phyloP scores from a whole-genome alignment of 2,888 invertebrate species.

The Gasteruption jaculator region DNA sequence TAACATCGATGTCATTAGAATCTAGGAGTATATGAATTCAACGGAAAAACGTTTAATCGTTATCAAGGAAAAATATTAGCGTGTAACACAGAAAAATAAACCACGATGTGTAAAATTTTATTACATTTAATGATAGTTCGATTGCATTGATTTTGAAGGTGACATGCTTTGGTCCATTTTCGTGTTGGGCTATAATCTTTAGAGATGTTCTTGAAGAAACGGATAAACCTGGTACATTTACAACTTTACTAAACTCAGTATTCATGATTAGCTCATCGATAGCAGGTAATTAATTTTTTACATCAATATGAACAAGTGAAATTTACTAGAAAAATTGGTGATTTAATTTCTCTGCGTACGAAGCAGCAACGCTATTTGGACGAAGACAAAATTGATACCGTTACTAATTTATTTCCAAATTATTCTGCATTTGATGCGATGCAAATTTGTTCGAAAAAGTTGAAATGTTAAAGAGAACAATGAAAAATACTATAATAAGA shows the following conservation, averaged over 20 bases:
- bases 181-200: slow-evolving; percentile 68
- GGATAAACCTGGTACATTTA: slow-evolving; percentile 66
- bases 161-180: slow-evolving; percentile 63
- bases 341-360: too few relatives aligned
- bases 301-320: too few relatives aligned
- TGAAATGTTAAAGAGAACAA: too few relatives aligned
- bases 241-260: slow-evolving; percentile 67
- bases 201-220: slow-evolving; percentile 64
- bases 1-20: too few relatives aligned
- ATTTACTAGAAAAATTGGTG: too few relatives aligned
- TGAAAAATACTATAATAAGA: too few relatives aligned
- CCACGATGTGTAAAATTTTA: not conserved
- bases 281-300: slow-evolving; percentile 53
- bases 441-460: too few relatives aligned
- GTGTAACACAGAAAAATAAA: not conserved
- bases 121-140: not conserved
- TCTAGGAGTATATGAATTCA: too few relatives aligned
- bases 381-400: too few relatives aligned
- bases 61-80: not conserved
- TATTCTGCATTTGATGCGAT: too few relatives aligned
- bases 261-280: slow-evolving; percentile 64
- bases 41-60: slow-evolving; percentile 8
- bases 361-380: too few relatives aligned
- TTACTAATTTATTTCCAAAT: too few relatives aligned
- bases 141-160: slow-evolving; percentile 56